These are phyloP conservation scores for Lamellibrachia luymesi DNA, from an alignment of 1,140 invertebrate species.

Conservation along the genomic window DNA sequence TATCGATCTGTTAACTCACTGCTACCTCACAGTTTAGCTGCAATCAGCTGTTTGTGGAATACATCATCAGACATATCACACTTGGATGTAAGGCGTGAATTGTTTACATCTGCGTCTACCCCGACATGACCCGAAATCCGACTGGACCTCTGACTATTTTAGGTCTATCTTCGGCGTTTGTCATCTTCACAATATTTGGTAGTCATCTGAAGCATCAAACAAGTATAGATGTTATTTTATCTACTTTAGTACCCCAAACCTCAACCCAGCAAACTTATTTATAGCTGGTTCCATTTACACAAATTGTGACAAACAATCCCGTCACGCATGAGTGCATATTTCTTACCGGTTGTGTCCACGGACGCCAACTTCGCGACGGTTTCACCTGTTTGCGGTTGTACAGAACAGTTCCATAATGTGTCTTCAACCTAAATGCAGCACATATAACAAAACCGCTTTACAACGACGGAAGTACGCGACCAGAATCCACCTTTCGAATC, in stretches of 20 bases:
- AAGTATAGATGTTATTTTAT: neutral
- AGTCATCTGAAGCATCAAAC: neutral
- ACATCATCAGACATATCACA: neutral
- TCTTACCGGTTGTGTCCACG: neutral
- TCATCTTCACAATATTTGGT: neutral
- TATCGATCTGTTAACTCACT: too few relatives aligned
- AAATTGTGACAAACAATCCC: neutral
- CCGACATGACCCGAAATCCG: neutral
- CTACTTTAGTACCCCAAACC: neutral
- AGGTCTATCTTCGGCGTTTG: neutral
- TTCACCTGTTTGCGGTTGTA: neutral
- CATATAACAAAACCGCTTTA: neutral
- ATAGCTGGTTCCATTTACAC: neutral
- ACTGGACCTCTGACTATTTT: neutral
- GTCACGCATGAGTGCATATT: neutral
- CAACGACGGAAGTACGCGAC: neutral
- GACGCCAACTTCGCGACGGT: neutral
- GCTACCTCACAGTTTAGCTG: too few relatives aligned
- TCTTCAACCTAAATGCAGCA: neutral
- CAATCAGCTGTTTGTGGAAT: too few relatives aligned
- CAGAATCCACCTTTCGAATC: neutral
- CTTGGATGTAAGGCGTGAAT: neutral
- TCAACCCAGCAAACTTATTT: neutral
- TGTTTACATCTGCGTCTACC: neutral
- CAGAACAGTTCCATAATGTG: neutral